Base-by-base conservation (phyloP, 2,888 invertebrate species). In the Vesta saturnalis region DNA sequence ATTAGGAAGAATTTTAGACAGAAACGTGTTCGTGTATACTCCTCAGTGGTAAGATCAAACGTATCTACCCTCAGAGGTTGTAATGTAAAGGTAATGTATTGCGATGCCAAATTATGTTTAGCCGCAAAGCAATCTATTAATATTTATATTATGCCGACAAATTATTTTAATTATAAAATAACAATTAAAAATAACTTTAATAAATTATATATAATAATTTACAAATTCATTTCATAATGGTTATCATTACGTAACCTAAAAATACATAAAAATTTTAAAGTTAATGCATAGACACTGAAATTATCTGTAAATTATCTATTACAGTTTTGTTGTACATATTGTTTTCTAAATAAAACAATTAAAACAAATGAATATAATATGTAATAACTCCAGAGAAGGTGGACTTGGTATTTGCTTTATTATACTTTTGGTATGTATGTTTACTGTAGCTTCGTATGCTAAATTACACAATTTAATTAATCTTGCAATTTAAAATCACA, bases 1-100 rank as follows among this genome's bases (percentile, higher is more conserved):
- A 49, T 49, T 49, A 49, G 47, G 12, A 18, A 49, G 14, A 49
- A 49, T 15, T 49, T 49, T 15, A 18, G 8, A 49, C 14, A 49
- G 47, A 49, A 49, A 49, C 47, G 47, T 49, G 47, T 49, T 49
- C 16, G 18, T 15, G 47, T 49, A 49, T 1, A 49, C 15, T 15
- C 47, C 47, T 16, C 5, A 15, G 47, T 15, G 47, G 6, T 15
- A 18, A 49, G 5, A 49, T 49, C 47, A 49, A 49, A 49, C 12
- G 47, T 49, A 15, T 15, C 15, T 16, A 18, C 10, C 15, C 18
- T 3, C 6, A 15, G 47, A 49, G 47, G 47, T 49, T 49, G 1
- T 1, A 12, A 15, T 3, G 47, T 49, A 18, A 49, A 49, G 8
- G n/a, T 30, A 30, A 30, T 30, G 30, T 30, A 6, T 10, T n/a